Evolutionary conservation across 1,140 invertebrate species (phyloP).

Genomic region (Schmidtea mediterranea): DNA sequence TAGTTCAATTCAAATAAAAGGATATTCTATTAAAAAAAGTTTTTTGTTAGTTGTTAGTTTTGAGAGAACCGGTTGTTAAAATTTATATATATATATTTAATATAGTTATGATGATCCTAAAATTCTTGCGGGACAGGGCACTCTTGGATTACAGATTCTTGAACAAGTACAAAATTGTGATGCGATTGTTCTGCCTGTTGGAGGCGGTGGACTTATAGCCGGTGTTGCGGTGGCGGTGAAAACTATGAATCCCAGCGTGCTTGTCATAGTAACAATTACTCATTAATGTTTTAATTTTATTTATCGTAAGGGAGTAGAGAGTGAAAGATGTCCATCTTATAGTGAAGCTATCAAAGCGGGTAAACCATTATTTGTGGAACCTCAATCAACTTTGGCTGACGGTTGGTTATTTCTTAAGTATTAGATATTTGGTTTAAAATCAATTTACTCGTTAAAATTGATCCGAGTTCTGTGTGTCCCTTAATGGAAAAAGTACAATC

Average conservation of each 20-base stretch:
- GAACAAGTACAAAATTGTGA: conserved; percentile 39
- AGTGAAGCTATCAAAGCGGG: conserved; percentile 40
- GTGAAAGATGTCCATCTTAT: conserved; percentile 61
- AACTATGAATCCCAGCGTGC: conserved; percentile 40
- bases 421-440: no score
- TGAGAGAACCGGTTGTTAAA: no score
- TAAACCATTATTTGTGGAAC: conserved; percentile 38
- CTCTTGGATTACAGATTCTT: conserved; percentile 60
- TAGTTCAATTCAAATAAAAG: no score
- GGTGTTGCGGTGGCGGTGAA: conserved; percentile 58
- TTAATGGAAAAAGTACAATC: no score
- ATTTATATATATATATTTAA: no score
- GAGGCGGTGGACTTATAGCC: conserved; percentile 60
- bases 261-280: conserved; percentile 13
- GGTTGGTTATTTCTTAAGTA: no score
- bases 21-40: no score
- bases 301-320: conserved; percentile 49
- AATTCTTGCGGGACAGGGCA: conserved; percentile 72
- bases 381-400: conserved; percentile 54
- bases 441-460: no score
- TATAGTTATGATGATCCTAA: conserved; percentile 72
- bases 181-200: conserved; percentile 45
- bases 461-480: no score
- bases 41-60: no score
- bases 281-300: neutral